Conservation (phyloP, 2,113 vertebrate species). For the Elachura formosa region DNA sequence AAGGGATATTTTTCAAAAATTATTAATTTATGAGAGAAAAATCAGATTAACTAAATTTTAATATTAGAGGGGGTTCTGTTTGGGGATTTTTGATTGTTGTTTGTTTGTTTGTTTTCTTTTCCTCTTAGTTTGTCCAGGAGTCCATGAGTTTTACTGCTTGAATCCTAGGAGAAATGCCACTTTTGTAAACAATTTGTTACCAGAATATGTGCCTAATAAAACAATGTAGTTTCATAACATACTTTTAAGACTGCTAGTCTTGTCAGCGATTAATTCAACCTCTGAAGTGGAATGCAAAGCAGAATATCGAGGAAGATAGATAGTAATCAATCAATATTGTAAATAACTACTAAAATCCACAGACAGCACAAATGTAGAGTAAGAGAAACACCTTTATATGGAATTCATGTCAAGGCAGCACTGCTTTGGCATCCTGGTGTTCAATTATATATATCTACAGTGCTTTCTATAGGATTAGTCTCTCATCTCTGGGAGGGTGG, state of each 20-base stretch:
- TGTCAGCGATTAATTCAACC: slow-evolving; percentile 56
- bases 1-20: background rate
- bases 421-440: slow-evolving; percentile 15
- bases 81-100: background rate
- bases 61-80: too few species aligned
- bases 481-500: background rate
- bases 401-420: slow-evolving; percentile 42
- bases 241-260: slow-evolving; percentile 5
- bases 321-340: slow-evolving; percentile 61
- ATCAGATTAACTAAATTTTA: background rate
- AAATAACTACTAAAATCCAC: slow-evolving; percentile 37
- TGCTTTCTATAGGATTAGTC: background rate
- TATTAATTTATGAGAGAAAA: background rate
- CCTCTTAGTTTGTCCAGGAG: background rate
- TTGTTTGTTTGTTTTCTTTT: background rate
- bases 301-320: slow-evolving; percentile 33
- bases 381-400: slow-evolving; percentile 27
- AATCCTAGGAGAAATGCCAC: background rate
- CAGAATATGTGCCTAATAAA: background rate
- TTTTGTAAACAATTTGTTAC: background rate
- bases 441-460: slow-evolving; percentile 38
- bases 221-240: background rate
- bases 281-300: slow-evolving; percentile 42
- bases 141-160: background rate
- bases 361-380: slow-evolving; percentile 23